A percentile compares a stretch with the other conserved stretches of the same genome.
phyloP scores from a whole-genome alignment of 2,113 vertebrate genomes.

The Montifringilla adamsi region DNA sequence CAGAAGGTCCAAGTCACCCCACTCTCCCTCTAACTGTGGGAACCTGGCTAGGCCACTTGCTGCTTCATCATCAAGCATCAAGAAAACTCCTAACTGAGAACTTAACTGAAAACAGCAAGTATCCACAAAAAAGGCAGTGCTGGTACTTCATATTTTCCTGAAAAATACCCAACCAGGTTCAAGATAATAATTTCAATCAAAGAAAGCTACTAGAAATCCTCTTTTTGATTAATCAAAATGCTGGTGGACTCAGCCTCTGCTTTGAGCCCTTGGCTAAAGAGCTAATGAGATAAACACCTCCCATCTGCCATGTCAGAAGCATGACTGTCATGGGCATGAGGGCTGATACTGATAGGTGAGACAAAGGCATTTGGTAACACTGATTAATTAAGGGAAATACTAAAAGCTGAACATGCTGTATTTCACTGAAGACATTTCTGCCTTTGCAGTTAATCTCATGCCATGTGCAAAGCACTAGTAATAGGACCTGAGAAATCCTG shows the following conservation, averaged over 20 bases:
- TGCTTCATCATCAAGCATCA: neutral
- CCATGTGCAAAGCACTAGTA: neutral
- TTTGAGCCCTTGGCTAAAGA: neutral
- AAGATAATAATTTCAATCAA: neutral
- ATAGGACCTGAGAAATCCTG: neutral
- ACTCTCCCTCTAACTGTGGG: neutral
- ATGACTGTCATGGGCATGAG: neutral
- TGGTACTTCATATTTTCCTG: neutral
- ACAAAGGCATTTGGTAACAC: neutral
- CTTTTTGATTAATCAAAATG: neutral
- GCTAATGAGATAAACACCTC: neutral
- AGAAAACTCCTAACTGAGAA: neutral
- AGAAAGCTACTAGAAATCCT: neutral
- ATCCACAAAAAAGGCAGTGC: neutral
- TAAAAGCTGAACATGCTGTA: neutral
- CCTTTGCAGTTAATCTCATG: neutral
- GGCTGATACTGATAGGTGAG: neutral
- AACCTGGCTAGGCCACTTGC: rapidly evolving
- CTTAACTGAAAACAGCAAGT: neutral
- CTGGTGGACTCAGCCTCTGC: neutral
- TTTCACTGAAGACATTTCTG: neutral
- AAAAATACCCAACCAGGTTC: neutral
- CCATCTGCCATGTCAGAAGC: neutral
- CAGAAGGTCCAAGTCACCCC: neutral
- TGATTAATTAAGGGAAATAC: neutral